Evolutionary conservation across 2,888 invertebrate genomes (phyloP), one percentile per base, ranked within the genome.

Genomic region (Alviniconcha strummeri): DNA sequence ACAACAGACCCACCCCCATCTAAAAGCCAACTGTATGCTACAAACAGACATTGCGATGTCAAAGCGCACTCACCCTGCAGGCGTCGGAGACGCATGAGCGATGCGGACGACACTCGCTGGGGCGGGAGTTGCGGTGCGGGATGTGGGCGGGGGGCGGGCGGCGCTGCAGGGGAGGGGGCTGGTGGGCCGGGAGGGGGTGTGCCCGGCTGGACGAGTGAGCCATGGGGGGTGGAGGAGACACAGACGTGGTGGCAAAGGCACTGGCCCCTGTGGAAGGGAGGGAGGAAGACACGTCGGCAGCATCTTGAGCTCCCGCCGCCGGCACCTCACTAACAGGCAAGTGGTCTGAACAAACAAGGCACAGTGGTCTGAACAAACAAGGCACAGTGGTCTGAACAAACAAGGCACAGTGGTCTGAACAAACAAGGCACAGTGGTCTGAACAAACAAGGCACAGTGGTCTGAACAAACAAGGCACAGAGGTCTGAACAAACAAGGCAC

Each of bases 151-250:
- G 87, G 7, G 88, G 86, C 9, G 89, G 89, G 69, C 88, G 86
- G 90, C 91, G 90, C 88, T 91, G 88, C 56, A 85, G 57, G 13
- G 87, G 92, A 86, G 88, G 85, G 85, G 88, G 83, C 88, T 19
- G 95, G 95, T 4, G 17, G 92, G 94, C 83, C 17, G 81, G 81
- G 52, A 67, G 72, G 11, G 81, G 77, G 74, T 74, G 56, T 1
- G 36, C 36, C 67, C 57, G 52, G 52, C 52, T 56, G 4, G 82
- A 54, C 60, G 78, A 17, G 19, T 54, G 36, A 11, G 52, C 67
- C 36, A 77, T 13, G 52, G 80, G 71, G 11, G 76, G 76, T 5
- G 67, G 76, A 17, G 72, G 72, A 8, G 72, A 74, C 11, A 52
- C 17, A 9, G 69, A 19, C 5, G 19, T 55, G 13, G 80, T 81